phyloP scores from a whole-genome alignment of 2,797 vertebrate genomes.

The Platyrinchus mystaceus region DNA sequence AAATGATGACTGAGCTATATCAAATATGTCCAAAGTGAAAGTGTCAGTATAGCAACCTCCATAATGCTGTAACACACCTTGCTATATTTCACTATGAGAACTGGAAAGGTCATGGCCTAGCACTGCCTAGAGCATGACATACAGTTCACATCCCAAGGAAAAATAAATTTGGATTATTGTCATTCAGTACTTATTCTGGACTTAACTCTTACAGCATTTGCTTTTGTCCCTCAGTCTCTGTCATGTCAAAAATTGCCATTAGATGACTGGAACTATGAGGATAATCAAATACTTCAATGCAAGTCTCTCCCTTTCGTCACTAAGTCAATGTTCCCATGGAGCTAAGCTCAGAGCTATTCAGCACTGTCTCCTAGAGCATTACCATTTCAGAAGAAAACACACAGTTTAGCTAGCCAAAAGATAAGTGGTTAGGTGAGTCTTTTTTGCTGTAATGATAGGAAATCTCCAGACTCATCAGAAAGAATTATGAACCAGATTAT shows the following conservation, averaged over 20 bases:
- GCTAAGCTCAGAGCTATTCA: not conserved
- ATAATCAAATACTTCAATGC: not conserved
- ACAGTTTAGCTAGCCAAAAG: not conserved
- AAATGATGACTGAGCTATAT: not conserved
- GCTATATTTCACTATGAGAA: not conserved
- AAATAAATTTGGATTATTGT: not conserved
- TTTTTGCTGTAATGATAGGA: not conserved
- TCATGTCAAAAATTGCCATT: not conserved
- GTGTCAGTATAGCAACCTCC: not conserved
- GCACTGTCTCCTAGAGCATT: not conserved
- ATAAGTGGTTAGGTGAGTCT: not conserved
- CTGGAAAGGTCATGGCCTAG: not conserved
- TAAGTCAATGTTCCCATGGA: not conserved
- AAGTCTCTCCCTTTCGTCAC: not conserved
- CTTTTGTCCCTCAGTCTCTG: not conserved
- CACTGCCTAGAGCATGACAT: not conserved
- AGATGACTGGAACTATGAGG: not conserved
- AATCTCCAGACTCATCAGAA: not conserved
- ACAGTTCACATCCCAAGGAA: not conserved
- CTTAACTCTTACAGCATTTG: not conserved
- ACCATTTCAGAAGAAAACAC: not conserved
- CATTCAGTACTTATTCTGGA: not conserved
- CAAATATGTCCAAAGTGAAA: not conserved
- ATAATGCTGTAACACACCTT: not conserved
- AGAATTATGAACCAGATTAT: not conserved